Base-by-base conservation (phyloP, 2,797 vertebrate species). In the Potorous gilbertii region DNA sequence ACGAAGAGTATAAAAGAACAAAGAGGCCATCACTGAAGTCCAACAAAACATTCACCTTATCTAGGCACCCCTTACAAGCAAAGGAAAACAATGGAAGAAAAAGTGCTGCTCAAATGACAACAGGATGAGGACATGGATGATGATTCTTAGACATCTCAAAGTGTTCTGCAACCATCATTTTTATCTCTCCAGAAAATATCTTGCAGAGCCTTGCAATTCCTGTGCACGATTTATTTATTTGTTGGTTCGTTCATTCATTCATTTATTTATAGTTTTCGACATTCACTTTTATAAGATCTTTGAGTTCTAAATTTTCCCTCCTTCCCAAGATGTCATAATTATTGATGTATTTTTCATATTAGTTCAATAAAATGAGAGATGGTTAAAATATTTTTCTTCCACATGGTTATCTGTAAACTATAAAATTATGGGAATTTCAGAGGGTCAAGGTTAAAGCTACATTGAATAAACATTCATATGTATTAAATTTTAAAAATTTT, bases 121-220 rank as follows among this genome's bases (percentile, higher is more conserved):
- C n/a, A 81, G 95, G 99, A 99, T 29, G 98, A 99, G 98, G 99
- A 99, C 93, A 99, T 99, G 99, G 99, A 98, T 92, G 99, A 99
- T n/a, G 93, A 93, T 89, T 97, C 98, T 93, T 99, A 98, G 98
- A 93, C 81, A 55, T 92, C 52, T 90, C 14, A 4, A 57, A 54
- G 18, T 91, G 34, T 27, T 52, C 55, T 74, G 31, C 28, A 87
- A n/a, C 90, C 4, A 27, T 91, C 92, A 40, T 94, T 96, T 28
- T 81, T 94, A 56, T 91, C 94, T 81, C 6, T 93, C 96, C 81
- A 62, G 34, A 74, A 62, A 96, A 74, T 31, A 28, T 96, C 52
- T 14, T 96, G 96, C 94, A 96, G 62, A 97, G 56, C 55, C 95
- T 12, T 31, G 56, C 3, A 31, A 66, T 21, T 92, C 16, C 54